Conservation (phyloP, 2,888 invertebrate genomes). For the Drosophila seclusa region DNA sequence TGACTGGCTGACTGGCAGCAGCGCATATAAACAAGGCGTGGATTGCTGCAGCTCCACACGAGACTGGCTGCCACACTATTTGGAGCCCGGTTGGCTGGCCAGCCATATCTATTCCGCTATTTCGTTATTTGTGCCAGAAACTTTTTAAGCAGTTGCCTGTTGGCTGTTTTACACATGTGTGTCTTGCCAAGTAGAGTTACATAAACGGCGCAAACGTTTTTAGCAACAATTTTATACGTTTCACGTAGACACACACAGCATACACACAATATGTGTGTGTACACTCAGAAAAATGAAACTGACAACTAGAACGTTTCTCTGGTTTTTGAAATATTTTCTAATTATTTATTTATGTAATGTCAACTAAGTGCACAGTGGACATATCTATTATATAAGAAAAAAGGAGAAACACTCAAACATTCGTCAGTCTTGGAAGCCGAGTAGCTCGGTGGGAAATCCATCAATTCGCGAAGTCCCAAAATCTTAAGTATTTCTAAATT, state of each 20-base stretch:
- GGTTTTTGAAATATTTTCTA: background rate
- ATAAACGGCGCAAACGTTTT: slow-evolving; percentile 40
- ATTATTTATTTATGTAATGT: background rate
- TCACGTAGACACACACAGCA: slow-evolving; percentile 32
- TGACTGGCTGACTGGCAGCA: slow-evolving; percentile 1
- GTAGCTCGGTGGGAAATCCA: background rate
- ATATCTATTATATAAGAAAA: background rate
- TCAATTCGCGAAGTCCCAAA: background rate
- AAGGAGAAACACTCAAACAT: background rate
- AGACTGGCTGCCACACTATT: slow-evolving; percentile 4
- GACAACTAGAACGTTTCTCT: background rate
- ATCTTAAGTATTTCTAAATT: background rate
- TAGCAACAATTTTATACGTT: slow-evolving; percentile 39
- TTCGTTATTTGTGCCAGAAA: slow-evolving; percentile 68
- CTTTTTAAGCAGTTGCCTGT: slow-evolving; percentile 70
- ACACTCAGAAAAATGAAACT: background rate
- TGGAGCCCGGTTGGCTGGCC: slow-evolving; percentile 37
- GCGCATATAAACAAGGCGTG: slow-evolving; percentile 67
- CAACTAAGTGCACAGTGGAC: too few relatives aligned
- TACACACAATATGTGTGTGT: background rate
- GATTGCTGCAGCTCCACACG: slow-evolving; percentile 9
- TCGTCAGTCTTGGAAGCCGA: background rate
- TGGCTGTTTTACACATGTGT: slow-evolving; percentile 17
- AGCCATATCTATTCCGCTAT: slow-evolving; percentile 14
- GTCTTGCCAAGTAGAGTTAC: slow-evolving; percentile 41